Conservation (phyloP, 2,113 vertebrate species). For the Sisor rabdophorus region DNA sequence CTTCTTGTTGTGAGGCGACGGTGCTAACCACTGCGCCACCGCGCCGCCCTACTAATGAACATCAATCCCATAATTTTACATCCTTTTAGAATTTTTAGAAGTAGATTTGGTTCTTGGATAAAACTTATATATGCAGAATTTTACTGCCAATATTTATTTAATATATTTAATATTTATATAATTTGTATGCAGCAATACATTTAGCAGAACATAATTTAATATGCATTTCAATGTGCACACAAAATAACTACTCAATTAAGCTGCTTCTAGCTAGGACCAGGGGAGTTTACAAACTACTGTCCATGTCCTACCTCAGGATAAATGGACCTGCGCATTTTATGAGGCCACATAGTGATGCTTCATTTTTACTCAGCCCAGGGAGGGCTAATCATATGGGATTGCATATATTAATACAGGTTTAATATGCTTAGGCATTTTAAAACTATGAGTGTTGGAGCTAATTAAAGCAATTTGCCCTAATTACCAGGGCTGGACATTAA, state of each 20-base stretch:
- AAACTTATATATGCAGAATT: too few relatives aligned
- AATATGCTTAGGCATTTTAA: slow-evolving; percentile 31
- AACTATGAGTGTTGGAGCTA: slow-evolving; percentile 23
- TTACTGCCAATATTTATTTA: too few relatives aligned
- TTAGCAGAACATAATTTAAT: not conserved
- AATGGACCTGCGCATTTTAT: not conserved
- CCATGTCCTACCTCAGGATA: not conserved
- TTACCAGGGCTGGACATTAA: not conserved
- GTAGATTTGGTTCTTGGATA: too few relatives aligned
- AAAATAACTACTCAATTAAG: not conserved
- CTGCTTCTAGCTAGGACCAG: not conserved
- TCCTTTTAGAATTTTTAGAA: too few relatives aligned
- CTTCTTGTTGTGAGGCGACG: too few relatives aligned
- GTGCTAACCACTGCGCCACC: too few relatives aligned
- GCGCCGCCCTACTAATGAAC: too few relatives aligned
- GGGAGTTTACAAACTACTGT: slow-evolving; percentile 33
- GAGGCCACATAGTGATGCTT: slow-evolving; percentile 13
- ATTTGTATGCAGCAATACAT: not conserved
- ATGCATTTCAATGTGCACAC: not conserved
- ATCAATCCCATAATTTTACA: too few relatives aligned
- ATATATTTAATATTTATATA: too few relatives aligned
- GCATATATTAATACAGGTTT: slow-evolving; percentile 29
- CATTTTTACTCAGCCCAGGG: slow-evolving; percentile 15
- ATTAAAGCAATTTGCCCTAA: slow-evolving; percentile 33
- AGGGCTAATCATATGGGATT: slow-evolving; percentile 32